Evolutionary conservation across 2,888 invertebrate genomes (phyloP).

Genomic region (Slavum lentiscoides): DNA sequence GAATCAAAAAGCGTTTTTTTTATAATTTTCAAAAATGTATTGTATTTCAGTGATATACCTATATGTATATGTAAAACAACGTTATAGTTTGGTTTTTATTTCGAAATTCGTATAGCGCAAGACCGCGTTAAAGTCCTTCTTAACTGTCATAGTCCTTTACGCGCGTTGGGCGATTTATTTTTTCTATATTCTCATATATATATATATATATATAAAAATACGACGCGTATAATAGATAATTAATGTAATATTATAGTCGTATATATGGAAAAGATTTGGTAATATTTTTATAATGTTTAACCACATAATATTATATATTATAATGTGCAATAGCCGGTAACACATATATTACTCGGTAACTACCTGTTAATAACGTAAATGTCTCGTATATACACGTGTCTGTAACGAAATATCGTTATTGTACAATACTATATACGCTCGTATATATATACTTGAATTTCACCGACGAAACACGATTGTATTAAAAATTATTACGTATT

Average conservation of each 20-base stretch:
- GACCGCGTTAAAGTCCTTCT: too few relatives aligned
- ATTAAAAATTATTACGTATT: too few relatives aligned
- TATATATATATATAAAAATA: too few relatives aligned
- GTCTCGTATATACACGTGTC: too few relatives aligned
- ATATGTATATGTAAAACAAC: too few relatives aligned
- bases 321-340: neutral
- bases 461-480: slow-evolving; percentile 1
- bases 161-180: neutral
- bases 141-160: neutral
- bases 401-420: neutral
- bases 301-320: neutral
- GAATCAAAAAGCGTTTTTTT: too few relatives aligned
- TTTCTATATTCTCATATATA: too few relatives aligned
- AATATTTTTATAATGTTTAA: slow-evolving; percentile 14
- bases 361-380: neutral
- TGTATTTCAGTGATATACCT: too few relatives aligned
- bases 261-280: slow-evolving; percentile 2
- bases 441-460: neutral
- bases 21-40: too few relatives aligned
- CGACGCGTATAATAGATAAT: neutral
- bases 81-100: too few relatives aligned
- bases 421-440: neutral
- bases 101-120: too few relatives aligned
- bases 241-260: neutral
- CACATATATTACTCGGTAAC: neutral